phyloP scores from a whole-genome alignment of 2,113 vertebrate species.

The Scartelaos histophorus region DNA sequence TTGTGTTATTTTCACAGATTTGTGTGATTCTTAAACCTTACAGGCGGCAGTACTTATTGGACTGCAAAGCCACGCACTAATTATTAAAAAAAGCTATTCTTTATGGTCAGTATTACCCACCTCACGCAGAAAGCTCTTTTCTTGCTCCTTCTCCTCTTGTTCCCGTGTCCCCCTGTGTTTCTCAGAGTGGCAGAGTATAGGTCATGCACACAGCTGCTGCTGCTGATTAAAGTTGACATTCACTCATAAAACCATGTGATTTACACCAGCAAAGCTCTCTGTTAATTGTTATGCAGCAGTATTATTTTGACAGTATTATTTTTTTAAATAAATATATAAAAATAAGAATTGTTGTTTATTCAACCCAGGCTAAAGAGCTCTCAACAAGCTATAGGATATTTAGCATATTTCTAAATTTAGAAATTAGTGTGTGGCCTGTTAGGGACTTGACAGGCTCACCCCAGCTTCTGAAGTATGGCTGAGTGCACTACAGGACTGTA shows the following conservation, averaged over 20 bases:
- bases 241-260: constrained; percentile 3
- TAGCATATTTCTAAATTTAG: background rate
- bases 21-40: background rate
- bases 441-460: background rate
- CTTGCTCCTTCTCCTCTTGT: background rate
- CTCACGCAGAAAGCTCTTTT: background rate
- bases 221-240: constrained; percentile 22
- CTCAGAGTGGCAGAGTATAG: constrained; percentile 2
- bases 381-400: background rate
- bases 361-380: too few relatives aligned
- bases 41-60: background rate
- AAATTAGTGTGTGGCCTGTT: too few relatives aligned
- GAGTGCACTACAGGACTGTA: background rate
- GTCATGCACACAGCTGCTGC: constrained; percentile 21
- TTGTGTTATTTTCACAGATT: background rate
- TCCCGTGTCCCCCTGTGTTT: background rate
- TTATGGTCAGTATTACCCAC: background rate
- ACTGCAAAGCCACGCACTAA: background rate
- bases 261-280: background rate
- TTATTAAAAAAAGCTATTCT: too few relatives aligned
- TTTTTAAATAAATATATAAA: too few relatives aligned
- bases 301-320: background rate
- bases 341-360: too few relatives aligned
- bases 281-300: background rate
- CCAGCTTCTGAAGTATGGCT: background rate